A percentile compares a stretch with the other conserved stretches of the same genome.
Evolutionary conservation across 2,888 invertebrate genomes (phyloP).

Genomic region (Coleophora deauratella): DNA sequence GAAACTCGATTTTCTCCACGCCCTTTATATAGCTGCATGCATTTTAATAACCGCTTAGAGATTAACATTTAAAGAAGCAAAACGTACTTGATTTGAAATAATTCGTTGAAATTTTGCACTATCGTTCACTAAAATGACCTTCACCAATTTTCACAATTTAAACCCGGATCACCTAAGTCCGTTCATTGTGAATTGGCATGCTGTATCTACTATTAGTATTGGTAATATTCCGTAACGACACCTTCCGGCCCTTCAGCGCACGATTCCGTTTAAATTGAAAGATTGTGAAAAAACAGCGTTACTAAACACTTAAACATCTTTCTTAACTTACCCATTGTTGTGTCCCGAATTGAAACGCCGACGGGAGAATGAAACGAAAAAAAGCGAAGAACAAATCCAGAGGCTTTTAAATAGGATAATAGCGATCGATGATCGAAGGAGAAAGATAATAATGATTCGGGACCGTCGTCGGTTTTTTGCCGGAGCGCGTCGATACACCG

Average conservation of each 20-base stretch:
- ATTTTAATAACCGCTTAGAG: slow-evolving; percentile 38
- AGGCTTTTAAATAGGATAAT: slow-evolving; percentile 73
- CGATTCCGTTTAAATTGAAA: slow-evolving; percentile 69
- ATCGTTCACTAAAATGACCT: no score
- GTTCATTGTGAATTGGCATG: slow-evolving; percentile 30
- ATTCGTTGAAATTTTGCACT: no score
- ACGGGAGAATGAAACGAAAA: slow-evolving; percentile 55
- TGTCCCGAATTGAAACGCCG: slow-evolving; percentile 61
- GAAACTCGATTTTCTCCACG: slow-evolving; percentile 37
- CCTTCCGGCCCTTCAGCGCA: slow-evolving; percentile 68
- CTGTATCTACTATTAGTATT: slow-evolving; percentile 49
- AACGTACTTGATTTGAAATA: neutral
- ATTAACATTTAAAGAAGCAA: no score
- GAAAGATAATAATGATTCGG: slow-evolving; percentile 70
- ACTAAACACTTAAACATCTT: slow-evolving; percentile 73
- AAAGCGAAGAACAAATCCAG: slow-evolving; percentile 68
- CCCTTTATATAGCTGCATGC: slow-evolving; percentile 40
- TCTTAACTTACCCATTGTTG: slow-evolving; percentile 69
- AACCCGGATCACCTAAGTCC: slow-evolving; percentile 25
- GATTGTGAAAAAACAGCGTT: slow-evolving; percentile 70
- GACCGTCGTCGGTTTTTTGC: slow-evolving; percentile 59
- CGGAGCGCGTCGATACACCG: slow-evolving; percentile 43
- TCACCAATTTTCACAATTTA: slow-evolving; percentile 22
- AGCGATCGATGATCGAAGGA: slow-evolving; percentile 69
- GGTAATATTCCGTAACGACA: slow-evolving; percentile 64